phyloP scores from a whole-genome alignment of 1,140 invertebrate genomes.

The Magallana ariakensis region DNA sequence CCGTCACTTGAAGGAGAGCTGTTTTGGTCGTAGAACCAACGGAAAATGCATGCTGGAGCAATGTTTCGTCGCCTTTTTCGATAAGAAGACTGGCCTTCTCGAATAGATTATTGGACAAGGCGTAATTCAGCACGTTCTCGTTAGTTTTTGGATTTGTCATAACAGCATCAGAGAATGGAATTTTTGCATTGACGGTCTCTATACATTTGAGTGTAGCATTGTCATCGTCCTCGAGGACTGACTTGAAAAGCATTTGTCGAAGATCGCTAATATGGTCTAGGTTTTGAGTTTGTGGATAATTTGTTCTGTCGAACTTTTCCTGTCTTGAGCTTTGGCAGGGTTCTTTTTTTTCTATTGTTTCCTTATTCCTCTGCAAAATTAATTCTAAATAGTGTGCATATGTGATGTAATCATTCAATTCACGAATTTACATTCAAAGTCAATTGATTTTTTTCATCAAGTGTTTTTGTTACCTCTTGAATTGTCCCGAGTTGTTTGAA shows the following conservation, averaged over 20 bases:
- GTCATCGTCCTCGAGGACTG: constrained; percentile 5
- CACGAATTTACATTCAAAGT: too few species aligned
- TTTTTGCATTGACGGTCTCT: background rate
- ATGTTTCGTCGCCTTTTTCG: constrained; percentile 47
- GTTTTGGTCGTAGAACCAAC: constrained; percentile 62
- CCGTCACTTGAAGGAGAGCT: constrained; percentile 69
- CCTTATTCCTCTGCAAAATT: background rate
- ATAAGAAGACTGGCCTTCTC: constrained; percentile 60
- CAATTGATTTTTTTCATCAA: background rate
- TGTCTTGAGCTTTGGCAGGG: background rate
- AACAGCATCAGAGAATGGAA: constrained; percentile 28
- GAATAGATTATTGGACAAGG: constrained; percentile 54
- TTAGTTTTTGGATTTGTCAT: constrained; percentile 56
- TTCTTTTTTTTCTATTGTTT: background rate
- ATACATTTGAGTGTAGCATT: background rate
- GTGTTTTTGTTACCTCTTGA: constrained; percentile 58
- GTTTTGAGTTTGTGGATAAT: background rate
- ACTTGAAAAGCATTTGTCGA: constrained; percentile 47
- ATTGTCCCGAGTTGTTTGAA: constrained; percentile 64
- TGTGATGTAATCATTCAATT: too few species aligned
- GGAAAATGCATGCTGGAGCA: constrained; percentile 60
- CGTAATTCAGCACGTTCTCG: constrained; percentile 67
- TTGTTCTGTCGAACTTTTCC: background rate
- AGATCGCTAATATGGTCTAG: constrained; percentile 35
- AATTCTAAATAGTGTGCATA: too few species aligned